phyloP scores from a whole-genome alignment of 1,140 invertebrate species.

The Tetramorium alpestre region DNA sequence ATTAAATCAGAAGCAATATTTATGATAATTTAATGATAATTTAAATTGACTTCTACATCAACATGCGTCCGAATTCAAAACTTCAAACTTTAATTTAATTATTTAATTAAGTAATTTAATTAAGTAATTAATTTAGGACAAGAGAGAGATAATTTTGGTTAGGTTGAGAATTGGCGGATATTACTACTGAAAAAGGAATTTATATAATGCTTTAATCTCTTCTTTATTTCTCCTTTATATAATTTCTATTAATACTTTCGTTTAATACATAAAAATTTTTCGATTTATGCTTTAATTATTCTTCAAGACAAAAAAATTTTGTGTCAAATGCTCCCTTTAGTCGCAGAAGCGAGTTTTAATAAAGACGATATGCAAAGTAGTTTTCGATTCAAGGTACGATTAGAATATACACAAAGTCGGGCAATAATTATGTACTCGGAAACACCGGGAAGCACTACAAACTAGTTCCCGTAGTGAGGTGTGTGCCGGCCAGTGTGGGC shows the following conservation, averaged over 20 bases:
- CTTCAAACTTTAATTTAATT: not conserved
- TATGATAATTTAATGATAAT: not conserved
- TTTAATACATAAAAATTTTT: not conserved
- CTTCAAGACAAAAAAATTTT: not conserved
- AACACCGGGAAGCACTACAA: constrained; percentile 55
- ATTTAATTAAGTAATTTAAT: too few species aligned
- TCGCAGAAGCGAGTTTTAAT: not conserved
- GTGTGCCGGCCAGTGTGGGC: constrained; percentile 29
- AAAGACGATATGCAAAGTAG: constrained; percentile 35
- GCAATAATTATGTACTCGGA: constrained; percentile 61
- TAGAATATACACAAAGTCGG: constrained; percentile 33
- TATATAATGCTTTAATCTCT: too few species aligned
- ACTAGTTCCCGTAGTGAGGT: constrained; percentile 47
- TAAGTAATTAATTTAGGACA: not conserved
- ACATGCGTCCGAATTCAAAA: not conserved
- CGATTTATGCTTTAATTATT: not conserved
- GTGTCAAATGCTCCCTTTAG: not conserved
- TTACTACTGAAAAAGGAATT: not conserved
- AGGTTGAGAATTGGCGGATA: not conserved
- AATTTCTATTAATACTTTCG: not conserved
- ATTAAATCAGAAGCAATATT: not conserved
- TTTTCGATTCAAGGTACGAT: constrained; percentile 5
- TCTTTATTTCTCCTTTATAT: not conserved
- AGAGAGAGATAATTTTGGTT: not conserved
- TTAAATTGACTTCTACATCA: not conserved